phyloP scores from a whole-genome alignment of 2,113 vertebrate genomes.

The Nerophis ophidion region DNA sequence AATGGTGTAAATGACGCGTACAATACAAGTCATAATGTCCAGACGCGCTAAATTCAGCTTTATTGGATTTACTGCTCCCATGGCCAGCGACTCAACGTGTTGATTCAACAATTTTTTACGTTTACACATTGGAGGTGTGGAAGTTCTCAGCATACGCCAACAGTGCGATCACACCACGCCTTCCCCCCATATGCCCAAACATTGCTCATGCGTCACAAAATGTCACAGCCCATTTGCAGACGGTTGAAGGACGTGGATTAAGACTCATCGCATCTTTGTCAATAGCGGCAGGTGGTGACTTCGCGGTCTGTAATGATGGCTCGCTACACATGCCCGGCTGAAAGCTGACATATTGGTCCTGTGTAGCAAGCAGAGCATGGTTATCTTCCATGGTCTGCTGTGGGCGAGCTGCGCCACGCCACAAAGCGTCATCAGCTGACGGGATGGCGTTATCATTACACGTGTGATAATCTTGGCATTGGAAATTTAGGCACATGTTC shows the following conservation, averaged over 20 bases:
- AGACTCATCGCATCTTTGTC: slow-evolving; percentile 26
- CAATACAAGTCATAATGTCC: not conserved
- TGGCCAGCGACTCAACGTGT: slow-evolving; percentile 18
- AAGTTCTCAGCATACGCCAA: slow-evolving; percentile 12
- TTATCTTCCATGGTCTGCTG: slow-evolving; percentile 4
- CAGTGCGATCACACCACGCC: not conserved
- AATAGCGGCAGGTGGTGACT: slow-evolving; percentile 26
- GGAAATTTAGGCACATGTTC: not conserved
- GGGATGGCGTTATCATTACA: slow-evolving; percentile 2
- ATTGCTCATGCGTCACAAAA: slow-evolving; percentile 22
- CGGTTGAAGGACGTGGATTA: slow-evolving; percentile 23
- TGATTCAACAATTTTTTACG: slow-evolving; percentile 23
- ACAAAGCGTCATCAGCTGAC: slow-evolving; percentile 22
- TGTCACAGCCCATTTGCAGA: slow-evolving; percentile 23
- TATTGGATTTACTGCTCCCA: slow-evolving; percentile 17
- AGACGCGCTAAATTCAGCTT: not conserved
- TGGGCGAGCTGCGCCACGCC: slow-evolving; percentile 19
- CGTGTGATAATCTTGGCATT: slow-evolving; percentile 9
- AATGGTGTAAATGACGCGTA: slow-evolving; percentile 1
- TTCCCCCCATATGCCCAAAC: slow-evolving; percentile 9
- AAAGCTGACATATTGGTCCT: slow-evolving; percentile 12
- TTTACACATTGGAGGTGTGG: slow-evolving; percentile 8
- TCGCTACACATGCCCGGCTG: slow-evolving; percentile 17
- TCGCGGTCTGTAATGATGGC: slow-evolving; percentile 24
- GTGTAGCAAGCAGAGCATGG: slow-evolving; percentile 2